Conservation (phyloP, 2,888 invertebrate species). For the Taenaris catops region DNA sequence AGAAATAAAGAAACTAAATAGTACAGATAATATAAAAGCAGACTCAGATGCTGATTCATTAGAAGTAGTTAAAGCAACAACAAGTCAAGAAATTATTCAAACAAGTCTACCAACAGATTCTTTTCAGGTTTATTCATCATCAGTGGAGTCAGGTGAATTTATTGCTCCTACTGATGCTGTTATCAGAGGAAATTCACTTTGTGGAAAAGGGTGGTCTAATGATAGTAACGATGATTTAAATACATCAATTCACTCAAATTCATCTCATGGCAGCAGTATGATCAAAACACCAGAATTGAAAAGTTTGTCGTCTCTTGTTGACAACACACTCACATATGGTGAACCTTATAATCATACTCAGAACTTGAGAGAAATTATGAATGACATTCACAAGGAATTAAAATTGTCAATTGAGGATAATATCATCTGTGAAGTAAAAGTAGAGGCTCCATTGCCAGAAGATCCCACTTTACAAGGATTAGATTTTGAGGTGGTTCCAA, state of each 20-base stretch:
- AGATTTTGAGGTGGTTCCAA: slow-evolving; percentile 81
- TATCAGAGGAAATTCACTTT: slow-evolving; percentile 82
- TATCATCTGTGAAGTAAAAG: slow-evolving; percentile 41
- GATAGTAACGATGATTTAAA: slow-evolving; percentile 79
- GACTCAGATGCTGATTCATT: slow-evolving; percentile 26
- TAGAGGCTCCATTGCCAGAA: slow-evolving; percentile 46
- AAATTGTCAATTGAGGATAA: slow-evolving; percentile 54
- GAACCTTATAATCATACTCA: slow-evolving; percentile 51
- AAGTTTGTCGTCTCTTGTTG: slow-evolving; percentile 64
- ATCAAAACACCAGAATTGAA: slow-evolving; percentile 73
- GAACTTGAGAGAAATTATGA: slow-evolving; percentile 82
- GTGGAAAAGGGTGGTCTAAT: slow-evolving; percentile 83
- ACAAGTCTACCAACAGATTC: slow-evolving; percentile 42
- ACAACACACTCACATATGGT: slow-evolving; percentile 51
- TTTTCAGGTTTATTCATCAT: slow-evolving; percentile 44
- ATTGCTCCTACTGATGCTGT: slow-evolving; percentile 46
- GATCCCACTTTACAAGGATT: slow-evolving; percentile 66
- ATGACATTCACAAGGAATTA: slow-evolving; percentile 61
- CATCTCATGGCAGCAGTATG: slow-evolving; percentile 71
- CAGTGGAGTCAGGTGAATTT: slow-evolving; percentile 53
- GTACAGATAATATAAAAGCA: slow-evolving; percentile 10
- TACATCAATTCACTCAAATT: slow-evolving; percentile 68
- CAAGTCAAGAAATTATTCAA: slow-evolving; percentile 39
- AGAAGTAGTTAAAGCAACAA: slow-evolving; percentile 47
- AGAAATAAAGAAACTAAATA: slow-evolving; percentile 23